Base-by-base conservation (phyloP, 2,888 invertebrate genomes). In the Hermaeophaga mercurialis region DNA sequence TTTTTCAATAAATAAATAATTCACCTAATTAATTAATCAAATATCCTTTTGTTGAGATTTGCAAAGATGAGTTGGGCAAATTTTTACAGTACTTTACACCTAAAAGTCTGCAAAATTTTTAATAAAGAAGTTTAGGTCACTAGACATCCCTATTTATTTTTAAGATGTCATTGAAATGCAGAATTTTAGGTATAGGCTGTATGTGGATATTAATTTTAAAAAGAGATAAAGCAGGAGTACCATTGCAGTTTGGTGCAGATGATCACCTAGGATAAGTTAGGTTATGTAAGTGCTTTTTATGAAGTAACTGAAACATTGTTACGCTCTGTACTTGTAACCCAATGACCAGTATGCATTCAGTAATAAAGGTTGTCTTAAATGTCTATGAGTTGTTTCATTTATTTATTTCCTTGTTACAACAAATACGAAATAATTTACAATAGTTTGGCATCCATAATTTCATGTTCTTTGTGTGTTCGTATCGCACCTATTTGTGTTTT, bases 311-410 rank as follows among this genome's bases (percentile, higher is more conserved):
- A 73, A 73, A 77, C n/a, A n/a, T 77, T 78, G 77, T 78, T 77
- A 73, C 73, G 74, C 75, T 78, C 77, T 78, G 77, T 78, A 78
- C 76, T 77, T 78, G 77, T 79, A 78, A 79, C 79, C 78, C 75
- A 77, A 76, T 79, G 80, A 80, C 80, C 80, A 80, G 80, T 80
- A 80, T 79, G 79, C 80, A 80, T 80, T 80, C 79, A 80, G 77
- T 78, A 77, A 80, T 80, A 80, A 80, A 80, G 80, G 80, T 80
- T 80, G 80, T 80, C 80, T 78, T 80, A 78, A 80, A 79, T 77
- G 78, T 78, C 75, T 34, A 6, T 36, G 7, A 8, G 9, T 15
- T 3, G 2, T 11, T 11, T 11, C 12, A 6, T 33, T 33, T 33
- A 31, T 31, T 31, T 31, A 31, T 12, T 33, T 9, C 26, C 22